Base-by-base conservation (phyloP, 2,888 invertebrate genomes). In the Caenorhabditis sp. region DNA sequence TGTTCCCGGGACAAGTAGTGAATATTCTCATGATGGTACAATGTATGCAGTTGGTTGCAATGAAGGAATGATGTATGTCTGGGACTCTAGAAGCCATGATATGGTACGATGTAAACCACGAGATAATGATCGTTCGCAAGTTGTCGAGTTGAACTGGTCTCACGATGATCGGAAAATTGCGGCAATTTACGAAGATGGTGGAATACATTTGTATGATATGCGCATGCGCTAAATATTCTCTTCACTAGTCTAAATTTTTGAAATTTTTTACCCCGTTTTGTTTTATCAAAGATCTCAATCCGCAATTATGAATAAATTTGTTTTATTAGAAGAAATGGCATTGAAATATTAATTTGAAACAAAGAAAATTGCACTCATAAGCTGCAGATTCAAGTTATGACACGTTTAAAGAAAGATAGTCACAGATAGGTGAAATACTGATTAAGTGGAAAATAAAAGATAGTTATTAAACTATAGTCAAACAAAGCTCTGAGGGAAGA, bases 401-500 rank as follows among this genome's bases (percentile, higher is more conserved):
- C 43, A 43, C 43, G 43, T 43, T 43, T 43, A 43, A 17, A 43
- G 14, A 43, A 43, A 43, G 43, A 17, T 43, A 43, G 43, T 43
- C 43, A 43, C 43, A 43, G 3, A 43, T 43, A 43, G 14, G 14
- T 56, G 26, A 56, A 26, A 26, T 26, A 26, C 31, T 7, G 31
- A 31, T 31, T 7, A 31, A 4, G 31, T 4, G 4, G n/a, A n/a
- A n/a, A n/a, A n/a, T 10, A 31, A 31, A 31, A 4, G 10, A 31
- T 10, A 31, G 5, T 36, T 58, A 58, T 58, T 58, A 58, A 36
- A 36, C 31, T 8, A 56, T 56, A 7, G 56, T 50, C 63, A 74
- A n/a, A 74, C 69, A 53, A 77, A 80, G 27, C 70, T 69, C 50
- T 76, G 70, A 17, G 85, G 85, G 20, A 85, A 60, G 73, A 85